Evolutionary conservation across 2,113 vertebrate species (phyloP).

Genomic region (Chiloscyllium plagiosum): DNA sequence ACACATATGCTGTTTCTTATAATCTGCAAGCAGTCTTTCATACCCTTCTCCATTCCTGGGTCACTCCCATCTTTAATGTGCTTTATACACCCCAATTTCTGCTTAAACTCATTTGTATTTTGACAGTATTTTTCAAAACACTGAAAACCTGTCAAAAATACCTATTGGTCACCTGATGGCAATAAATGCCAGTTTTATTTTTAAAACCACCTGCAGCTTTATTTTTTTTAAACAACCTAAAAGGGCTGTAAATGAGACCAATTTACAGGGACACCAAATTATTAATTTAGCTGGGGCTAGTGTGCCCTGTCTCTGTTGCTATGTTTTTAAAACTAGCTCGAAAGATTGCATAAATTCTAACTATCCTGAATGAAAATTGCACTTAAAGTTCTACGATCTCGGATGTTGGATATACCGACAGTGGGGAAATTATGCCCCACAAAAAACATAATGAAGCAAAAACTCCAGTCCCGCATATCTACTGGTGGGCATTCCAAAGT

Average conservation of each 20-base stretch:
- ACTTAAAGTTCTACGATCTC: not conserved
- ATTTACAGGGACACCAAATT: not conserved
- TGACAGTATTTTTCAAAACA: not conserved
- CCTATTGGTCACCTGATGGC: not conserved
- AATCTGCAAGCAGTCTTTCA: not conserved
- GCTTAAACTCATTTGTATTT: not conserved
- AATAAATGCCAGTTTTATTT: not conserved
- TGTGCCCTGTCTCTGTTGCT: not conserved
- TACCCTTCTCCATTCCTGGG: not conserved
- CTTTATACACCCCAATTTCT: not conserved
- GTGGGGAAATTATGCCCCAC: too few species aligned
- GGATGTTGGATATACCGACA: not conserved
- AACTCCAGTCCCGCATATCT: not conserved
- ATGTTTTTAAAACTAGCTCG: not conserved
- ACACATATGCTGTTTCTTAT: not conserved
- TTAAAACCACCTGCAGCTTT: not conserved
- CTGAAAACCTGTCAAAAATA: not conserved
- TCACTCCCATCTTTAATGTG: not conserved
- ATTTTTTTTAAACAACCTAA: too few species aligned
- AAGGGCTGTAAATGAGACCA: not conserved
- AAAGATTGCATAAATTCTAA: not conserved
- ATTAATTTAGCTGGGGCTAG: not conserved
- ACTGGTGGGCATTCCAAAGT: not conserved
- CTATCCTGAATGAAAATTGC: not conserved
- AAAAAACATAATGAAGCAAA: not conserved